Conservation (phyloP, 92 coral and sea anemone genomes). For the Phenganax stokvisi region DNA sequence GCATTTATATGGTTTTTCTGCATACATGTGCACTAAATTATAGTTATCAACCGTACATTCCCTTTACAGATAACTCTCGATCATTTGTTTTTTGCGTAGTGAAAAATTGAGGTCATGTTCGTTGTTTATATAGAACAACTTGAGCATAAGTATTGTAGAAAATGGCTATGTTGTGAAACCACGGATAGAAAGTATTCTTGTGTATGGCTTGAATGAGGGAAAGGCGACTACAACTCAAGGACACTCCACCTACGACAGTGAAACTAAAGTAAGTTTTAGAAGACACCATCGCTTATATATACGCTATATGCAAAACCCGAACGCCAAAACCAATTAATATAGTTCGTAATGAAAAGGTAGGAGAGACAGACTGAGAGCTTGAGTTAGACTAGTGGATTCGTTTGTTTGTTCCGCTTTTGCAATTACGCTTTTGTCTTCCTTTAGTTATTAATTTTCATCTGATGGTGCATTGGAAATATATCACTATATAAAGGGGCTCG, state of each 20-base stretch:
- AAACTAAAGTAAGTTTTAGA: conserved; percentile 20
- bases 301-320: not conserved
- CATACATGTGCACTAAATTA: too few species aligned
- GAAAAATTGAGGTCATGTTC: not conserved
- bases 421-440: too few species aligned
- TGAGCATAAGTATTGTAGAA: not conserved
- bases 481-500: too few species aligned
- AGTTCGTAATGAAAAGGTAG: too few species aligned
- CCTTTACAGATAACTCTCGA: not conserved
- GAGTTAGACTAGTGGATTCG: too few species aligned
- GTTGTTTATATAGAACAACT: not conserved
- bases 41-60: too few species aligned
- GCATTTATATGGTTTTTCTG: too few species aligned
- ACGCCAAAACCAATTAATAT: not conserved
- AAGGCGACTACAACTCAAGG: conserved; percentile 21
- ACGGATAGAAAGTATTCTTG: conserved; percentile 7
- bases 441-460: too few species aligned
- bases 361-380: too few species aligned
- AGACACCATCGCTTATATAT: not conserved
- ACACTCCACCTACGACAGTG: not conserved
- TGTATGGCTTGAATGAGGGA: conserved; percentile 22
- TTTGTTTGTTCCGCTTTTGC: too few species aligned
- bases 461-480: too few species aligned
- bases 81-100: not conserved
- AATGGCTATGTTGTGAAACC: conserved; percentile 31